phyloP scores from a whole-genome alignment of 2,113 vertebrate genomes.

The Seriola aureovittata region DNA sequence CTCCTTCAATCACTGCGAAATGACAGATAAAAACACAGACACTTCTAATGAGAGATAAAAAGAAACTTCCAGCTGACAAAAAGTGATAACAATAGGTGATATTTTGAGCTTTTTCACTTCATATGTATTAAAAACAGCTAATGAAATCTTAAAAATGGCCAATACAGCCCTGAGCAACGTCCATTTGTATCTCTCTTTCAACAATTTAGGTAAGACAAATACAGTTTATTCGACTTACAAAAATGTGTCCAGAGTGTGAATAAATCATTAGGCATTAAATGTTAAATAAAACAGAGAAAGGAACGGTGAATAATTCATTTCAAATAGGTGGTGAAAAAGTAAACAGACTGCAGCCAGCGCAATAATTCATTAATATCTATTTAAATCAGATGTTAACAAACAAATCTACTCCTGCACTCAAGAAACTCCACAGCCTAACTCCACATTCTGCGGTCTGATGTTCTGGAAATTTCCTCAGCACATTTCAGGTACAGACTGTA shows the following conservation, averaged over 20 bases:
- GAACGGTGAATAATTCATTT: conserved; percentile 77
- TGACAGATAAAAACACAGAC: conserved; percentile 24
- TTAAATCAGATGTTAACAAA: conserved; percentile 76
- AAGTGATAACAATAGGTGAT: conserved; percentile 27
- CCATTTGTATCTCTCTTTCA: conserved; percentile 62
- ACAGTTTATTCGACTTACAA: conserved; percentile 75
- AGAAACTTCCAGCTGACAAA: conserved; percentile 8
- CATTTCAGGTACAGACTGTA: not conserved
- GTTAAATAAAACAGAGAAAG: conserved; percentile 80
- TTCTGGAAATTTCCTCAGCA: not conserved
- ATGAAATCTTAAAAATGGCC: conserved; percentile 63
- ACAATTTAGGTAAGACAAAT: conserved; percentile 73
- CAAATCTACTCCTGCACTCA: conserved; percentile 47
- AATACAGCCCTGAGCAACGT: conserved; percentile 73
- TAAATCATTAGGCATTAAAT: conserved; percentile 82
- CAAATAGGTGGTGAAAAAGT: conserved; percentile 78
- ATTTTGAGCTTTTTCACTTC: conserved; percentile 39
- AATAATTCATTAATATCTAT: conserved; percentile 80
- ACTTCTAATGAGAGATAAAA: conserved; percentile 32
- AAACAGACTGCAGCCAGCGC: conserved; percentile 72
- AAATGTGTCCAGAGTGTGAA: conserved; percentile 75
- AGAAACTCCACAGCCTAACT: not conserved
- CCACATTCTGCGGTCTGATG: conserved; percentile 21
- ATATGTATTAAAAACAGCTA: conserved; percentile 19
- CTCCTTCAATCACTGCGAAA: conserved; percentile 20